Percentiles rank a stretch among this genome's conserved stretches.
These are phyloP conservation scores for Empis stercorea DNA, from an alignment of 2,888 invertebrate genomes.

Conservation along the genomic window DNA sequence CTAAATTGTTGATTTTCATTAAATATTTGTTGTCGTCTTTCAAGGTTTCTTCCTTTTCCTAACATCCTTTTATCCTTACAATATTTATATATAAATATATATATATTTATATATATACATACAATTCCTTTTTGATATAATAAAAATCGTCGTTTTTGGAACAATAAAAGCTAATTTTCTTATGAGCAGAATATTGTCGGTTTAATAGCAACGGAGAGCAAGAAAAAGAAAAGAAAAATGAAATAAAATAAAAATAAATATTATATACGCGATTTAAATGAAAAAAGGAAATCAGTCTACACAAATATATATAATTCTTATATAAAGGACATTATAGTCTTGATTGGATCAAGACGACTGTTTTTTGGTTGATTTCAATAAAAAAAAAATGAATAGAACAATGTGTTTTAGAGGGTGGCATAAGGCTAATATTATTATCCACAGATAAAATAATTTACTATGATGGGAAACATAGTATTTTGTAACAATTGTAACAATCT, in stretches of 20 bases:
- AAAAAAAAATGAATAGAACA: background rate
- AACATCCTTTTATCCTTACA: too few species aligned
- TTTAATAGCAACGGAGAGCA: background rate
- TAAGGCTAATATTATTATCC: too few species aligned
- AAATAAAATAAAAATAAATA: background rate
- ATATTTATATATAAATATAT: too few species aligned
- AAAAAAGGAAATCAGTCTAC: too few species aligned
- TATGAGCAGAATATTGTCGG: background rate
- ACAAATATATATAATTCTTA: background rate
- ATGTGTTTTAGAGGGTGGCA: too few species aligned
- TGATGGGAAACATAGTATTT: too few species aligned
- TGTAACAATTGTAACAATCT: too few species aligned
- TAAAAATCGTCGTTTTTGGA: background rate
- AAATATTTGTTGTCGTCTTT: conserved; percentile 12
- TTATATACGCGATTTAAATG: too few species aligned
- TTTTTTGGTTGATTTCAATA: background rate
- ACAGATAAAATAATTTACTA: too few species aligned
- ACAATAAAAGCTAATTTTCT: conserved; percentile 11
- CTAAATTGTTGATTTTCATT: conserved; percentile 15
- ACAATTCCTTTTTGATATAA: background rate
- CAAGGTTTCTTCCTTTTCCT: background rate
- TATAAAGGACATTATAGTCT: background rate
- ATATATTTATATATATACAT: background rate
- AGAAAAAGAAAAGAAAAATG: too few species aligned
- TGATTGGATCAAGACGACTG: background rate